Evolutionary conservation across 2,797 vertebrate genomes (phyloP).

Genomic region (Paedocypris micromegethes): DNA sequence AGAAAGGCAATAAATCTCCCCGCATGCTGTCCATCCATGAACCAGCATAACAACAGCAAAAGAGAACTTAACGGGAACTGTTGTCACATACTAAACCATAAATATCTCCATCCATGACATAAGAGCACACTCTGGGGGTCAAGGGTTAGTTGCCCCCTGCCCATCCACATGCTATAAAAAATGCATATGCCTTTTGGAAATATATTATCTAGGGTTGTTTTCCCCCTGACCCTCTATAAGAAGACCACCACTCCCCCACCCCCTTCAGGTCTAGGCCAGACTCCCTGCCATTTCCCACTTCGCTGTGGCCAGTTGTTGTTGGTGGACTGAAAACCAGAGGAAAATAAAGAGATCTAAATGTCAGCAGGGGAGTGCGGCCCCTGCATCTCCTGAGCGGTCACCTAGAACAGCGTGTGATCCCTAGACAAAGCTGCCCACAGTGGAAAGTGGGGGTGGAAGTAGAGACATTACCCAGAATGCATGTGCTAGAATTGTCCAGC

Average conservation of each 20-base stretch:
- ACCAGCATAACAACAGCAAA: slow-evolving; percentile 26
- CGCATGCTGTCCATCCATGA: slow-evolving; percentile 34
- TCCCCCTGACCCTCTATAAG: slow-evolving; percentile 2
- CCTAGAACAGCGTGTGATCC: slow-evolving; percentile 96
- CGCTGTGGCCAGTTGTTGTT: slow-evolving; percentile 63
- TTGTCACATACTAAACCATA: slow-evolving; percentile 39
- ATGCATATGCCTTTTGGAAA: slow-evolving; percentile 9
- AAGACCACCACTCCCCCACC: slow-evolving; percentile 18
- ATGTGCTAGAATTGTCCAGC: slow-evolving; percentile 75
- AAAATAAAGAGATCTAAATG: slow-evolving; percentile 96
- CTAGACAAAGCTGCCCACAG: slow-evolving; percentile 84
- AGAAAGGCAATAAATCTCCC: slow-evolving; percentile 49
- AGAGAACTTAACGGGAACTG: slow-evolving; percentile 35
- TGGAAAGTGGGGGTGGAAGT: slow-evolving; percentile 82
- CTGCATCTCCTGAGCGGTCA: slow-evolving; percentile 83
- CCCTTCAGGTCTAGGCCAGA: slow-evolving; percentile 34
- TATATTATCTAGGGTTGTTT: background rate
- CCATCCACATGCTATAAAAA: slow-evolving; percentile 11
- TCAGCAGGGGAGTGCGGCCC: slow-evolving; percentile 79
- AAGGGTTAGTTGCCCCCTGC: slow-evolving; percentile 32
- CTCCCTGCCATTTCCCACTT: slow-evolving; percentile 35
- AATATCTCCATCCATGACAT: slow-evolving; percentile 44
- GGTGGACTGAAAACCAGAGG: slow-evolving; percentile 74
- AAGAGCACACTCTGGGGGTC: slow-evolving; percentile 9
- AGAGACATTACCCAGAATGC: slow-evolving; percentile 91